Percentiles rank a stretch among this genome's conserved stretches.
Evolutionary conservation across 2,888 invertebrate species (phyloP).

Genomic region (Dasysyrphus tricinctus): DNA sequence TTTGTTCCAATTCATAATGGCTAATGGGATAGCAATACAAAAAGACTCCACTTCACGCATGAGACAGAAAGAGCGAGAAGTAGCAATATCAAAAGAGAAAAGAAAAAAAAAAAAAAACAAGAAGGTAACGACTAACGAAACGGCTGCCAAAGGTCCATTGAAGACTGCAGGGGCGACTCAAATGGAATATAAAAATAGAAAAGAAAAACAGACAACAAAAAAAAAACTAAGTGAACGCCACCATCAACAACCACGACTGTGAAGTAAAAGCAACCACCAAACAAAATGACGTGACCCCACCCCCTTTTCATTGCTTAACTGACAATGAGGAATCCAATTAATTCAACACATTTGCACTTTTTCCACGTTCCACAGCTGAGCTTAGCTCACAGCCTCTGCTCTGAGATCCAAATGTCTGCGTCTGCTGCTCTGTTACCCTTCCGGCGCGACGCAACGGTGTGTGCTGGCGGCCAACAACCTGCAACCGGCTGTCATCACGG

Average conservation of each 20-base stretch:
- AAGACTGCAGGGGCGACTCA: conserved; percentile 60
- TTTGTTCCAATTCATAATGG: conserved; percentile 75
- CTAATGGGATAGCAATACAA: conserved; percentile 41
- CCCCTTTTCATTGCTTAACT: conserved; percentile 67
- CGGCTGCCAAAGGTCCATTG: conserved; percentile 64
- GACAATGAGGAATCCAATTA: conserved; percentile 66
- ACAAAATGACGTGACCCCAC: conserved; percentile 73
- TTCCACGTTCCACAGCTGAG: conserved; percentile 65
- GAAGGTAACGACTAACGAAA: conserved; percentile 65
- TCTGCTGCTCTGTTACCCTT: conserved; percentile 23
- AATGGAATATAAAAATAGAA: conserved; percentile 43
- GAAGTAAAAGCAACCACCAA: conserved; percentile 68
- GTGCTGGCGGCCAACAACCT: conserved; percentile 45
- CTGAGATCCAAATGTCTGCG: conserved; percentile 23
- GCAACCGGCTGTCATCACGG: conserved; percentile 27
- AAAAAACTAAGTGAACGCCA: conserved; percentile 35
- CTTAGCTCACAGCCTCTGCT: conserved; percentile 3
- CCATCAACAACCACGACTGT: conserved; percentile 51
- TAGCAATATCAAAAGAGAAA: conserved; percentile 21
- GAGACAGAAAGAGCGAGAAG: conserved; percentile 52
- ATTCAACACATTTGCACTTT: conserved; percentile 73
- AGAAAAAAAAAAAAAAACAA: conserved; percentile 40
- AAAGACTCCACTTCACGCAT: conserved; percentile 26
- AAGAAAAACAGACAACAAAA: not conserved
- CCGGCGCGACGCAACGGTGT: not conserved